Percentiles rank a stretch among this genome's conserved stretches.
These are phyloP conservation scores for Acanthiza pusilla DNA, from an alignment of 2,797 vertebrate species.

Conservation along the genomic window DNA sequence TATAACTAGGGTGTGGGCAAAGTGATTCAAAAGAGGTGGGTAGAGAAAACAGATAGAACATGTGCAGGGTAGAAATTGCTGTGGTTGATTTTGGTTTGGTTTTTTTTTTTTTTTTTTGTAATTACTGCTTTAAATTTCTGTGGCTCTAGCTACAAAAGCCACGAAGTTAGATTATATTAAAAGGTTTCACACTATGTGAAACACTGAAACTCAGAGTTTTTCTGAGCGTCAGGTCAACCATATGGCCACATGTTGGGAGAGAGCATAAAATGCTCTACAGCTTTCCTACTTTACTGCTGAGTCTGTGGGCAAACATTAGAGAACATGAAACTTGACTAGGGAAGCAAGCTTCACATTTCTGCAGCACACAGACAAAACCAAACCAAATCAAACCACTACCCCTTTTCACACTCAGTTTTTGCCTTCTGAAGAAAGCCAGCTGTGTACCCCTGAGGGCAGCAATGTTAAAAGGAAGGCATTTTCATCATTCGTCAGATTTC, in stretches of 20 bases:
- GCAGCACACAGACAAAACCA: background rate
- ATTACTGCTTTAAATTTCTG: background rate
- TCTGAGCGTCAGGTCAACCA: background rate
- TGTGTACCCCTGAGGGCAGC: background rate
- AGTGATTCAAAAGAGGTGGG: background rate
- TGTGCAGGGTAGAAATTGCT: background rate
- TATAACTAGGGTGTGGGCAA: background rate
- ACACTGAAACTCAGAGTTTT: background rate
- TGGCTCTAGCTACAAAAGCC: background rate
- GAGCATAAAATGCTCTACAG: background rate
- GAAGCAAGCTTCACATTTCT: background rate
- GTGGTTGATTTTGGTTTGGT: background rate
- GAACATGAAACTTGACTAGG: background rate
- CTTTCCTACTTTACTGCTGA: background rate
- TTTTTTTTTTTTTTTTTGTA: background rate
- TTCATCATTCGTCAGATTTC: background rate
- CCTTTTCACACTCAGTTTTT: background rate
- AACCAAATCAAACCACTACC: background rate
- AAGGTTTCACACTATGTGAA: background rate
- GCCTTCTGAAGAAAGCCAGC: background rate
- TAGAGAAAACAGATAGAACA: background rate
- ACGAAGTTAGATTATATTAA: background rate
- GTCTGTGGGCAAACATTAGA: background rate
- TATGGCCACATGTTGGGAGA: rapidly evolving
- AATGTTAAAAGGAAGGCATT: background rate